Conservation (phyloP, 2,113 vertebrate species). For the Phylloscopus trochilus region DNA sequence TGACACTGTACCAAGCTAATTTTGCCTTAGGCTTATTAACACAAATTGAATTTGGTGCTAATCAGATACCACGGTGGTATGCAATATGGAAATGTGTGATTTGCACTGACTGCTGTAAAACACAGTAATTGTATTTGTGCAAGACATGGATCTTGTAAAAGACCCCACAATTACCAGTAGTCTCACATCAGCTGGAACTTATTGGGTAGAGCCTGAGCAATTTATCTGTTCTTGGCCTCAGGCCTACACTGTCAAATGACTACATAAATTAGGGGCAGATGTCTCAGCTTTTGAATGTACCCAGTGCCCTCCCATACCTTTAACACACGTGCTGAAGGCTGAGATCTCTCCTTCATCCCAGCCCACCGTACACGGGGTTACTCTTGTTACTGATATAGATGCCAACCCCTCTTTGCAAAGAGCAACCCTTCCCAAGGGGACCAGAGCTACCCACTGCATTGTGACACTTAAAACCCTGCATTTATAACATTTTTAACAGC, state of each 20-base stretch:
- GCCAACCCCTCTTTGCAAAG: neutral
- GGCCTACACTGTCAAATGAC: neutral
- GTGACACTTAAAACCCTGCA: neutral
- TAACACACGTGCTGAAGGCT: neutral
- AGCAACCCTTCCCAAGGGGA: neutral
- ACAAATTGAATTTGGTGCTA: conserved; percentile 53
- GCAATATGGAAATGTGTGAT: conserved; percentile 53
- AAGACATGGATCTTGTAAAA: neutral
- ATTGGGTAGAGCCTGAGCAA: neutral
- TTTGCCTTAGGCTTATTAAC: conserved; percentile 58
- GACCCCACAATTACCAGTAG: neutral
- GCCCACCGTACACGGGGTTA: too few relatives aligned
- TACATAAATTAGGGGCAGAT: neutral
- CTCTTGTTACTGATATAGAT: neutral
- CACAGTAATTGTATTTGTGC: neutral
- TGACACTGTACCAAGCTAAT: conserved; percentile 67
- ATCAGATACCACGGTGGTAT: conserved; percentile 48
- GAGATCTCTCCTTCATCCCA: neutral
- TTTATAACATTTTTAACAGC: neutral
- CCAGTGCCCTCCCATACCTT: neutral
- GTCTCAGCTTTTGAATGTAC: neutral
- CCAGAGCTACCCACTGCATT: neutral
- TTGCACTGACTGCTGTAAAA: conserved; percentile 41
- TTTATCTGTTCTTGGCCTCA: neutral
- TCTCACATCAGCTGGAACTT: neutral